phyloP scores from a whole-genome alignment of 2,888 invertebrate genomes.

The Cecidostiba fungosa region DNA sequence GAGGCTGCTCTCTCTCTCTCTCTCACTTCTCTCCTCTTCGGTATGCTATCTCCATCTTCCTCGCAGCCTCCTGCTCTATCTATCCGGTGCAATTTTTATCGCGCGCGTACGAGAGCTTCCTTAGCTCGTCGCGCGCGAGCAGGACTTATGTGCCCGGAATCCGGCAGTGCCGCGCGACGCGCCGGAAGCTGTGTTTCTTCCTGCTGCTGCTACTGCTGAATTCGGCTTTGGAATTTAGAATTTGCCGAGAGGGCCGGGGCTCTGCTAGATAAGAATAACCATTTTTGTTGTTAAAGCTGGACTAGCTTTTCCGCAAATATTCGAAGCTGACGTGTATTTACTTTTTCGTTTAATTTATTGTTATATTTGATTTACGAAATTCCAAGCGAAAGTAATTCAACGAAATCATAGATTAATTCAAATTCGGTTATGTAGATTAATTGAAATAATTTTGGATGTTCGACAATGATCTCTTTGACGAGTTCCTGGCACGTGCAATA shows the following conservation, averaged over 20 bases:
- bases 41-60: conserved; percentile 8
- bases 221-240: conserved; percentile 29
- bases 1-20: neutral
- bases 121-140: neutral
- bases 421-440: neutral
- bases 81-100: conserved; percentile 47
- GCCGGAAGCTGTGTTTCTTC: neutral
- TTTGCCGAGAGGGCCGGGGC: neutral
- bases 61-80: conserved; percentile 42
- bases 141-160: conserved; percentile 33
- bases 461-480: neutral
- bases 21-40: too few species aligned
- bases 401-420: neutral
- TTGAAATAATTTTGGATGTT: neutral
- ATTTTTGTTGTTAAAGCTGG: neutral
- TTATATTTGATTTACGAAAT: neutral
- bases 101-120: conserved; percentile 10
- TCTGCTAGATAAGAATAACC: neutral
- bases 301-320: neutral
- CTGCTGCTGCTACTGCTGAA: neutral
- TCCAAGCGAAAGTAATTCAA: neutral
- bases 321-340: neutral
- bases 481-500: neutral
- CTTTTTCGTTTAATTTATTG: neutral
- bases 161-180: neutral